Evolutionary conservation across 2,888 invertebrate genomes (phyloP).

Genomic region (Drosophila meridionalis): DNA sequence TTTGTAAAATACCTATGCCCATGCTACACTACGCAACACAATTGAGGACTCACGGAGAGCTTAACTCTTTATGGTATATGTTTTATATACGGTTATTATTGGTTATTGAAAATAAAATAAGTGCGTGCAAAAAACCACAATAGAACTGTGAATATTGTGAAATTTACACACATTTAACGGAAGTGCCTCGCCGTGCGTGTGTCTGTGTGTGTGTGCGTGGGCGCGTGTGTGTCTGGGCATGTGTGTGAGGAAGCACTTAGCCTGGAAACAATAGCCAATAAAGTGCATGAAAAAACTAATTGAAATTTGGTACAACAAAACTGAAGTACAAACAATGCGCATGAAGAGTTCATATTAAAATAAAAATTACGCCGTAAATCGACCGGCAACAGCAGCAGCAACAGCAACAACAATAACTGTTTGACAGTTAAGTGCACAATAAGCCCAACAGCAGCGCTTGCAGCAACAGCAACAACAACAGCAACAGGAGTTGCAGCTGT

Average conservation of each 20-base stretch:
- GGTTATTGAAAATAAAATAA: slow-evolving; percentile 52
- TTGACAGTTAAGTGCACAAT: slow-evolving; percentile 49
- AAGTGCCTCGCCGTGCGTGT: slow-evolving; percentile 26
- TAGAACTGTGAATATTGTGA: slow-evolving; percentile 46
- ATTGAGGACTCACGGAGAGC: slow-evolving; percentile 15
- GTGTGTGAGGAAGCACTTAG: slow-evolving; percentile 60
- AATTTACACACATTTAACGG: slow-evolving; percentile 39
- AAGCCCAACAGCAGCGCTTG: slow-evolving; percentile 29
- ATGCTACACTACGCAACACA: not conserved
- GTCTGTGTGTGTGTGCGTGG: slow-evolving; percentile 5
- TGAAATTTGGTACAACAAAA: slow-evolving; percentile 74
- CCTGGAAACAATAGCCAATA: slow-evolving; percentile 78
- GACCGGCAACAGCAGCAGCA: slow-evolving; percentile 35
- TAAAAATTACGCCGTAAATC: slow-evolving; percentile 52
- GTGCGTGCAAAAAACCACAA: slow-evolving; percentile 45
- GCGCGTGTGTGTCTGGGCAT: slow-evolving; percentile 4
- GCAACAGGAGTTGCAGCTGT: slow-evolving; percentile 2
- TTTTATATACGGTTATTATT: slow-evolving; percentile 45
- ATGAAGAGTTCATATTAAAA: slow-evolving; percentile 63
- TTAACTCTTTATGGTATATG: slow-evolving; percentile 24
- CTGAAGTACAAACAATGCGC: slow-evolving; percentile 66
- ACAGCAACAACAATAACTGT: slow-evolving; percentile 11
- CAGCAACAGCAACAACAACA: slow-evolving; percentile 1
- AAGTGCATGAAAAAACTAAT: slow-evolving; percentile 76
- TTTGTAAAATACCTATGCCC: not conserved